Evolutionary conservation across 2,113 vertebrate genomes (phyloP).

Genomic region (Chloroceryle aenea): DNA sequence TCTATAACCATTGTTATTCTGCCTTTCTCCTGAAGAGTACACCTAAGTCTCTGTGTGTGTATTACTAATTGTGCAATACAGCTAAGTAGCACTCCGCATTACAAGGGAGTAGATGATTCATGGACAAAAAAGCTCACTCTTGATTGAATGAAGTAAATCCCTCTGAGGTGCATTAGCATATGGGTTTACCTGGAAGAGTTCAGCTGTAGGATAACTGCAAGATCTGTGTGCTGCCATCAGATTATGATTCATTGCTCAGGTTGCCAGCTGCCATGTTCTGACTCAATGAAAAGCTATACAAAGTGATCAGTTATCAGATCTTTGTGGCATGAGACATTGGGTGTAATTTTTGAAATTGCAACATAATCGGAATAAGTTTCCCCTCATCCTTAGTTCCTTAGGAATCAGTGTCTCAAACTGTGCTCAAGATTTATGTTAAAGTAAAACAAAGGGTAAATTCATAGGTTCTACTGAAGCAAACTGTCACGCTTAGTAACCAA

Average conservation of each 20-base stretch:
- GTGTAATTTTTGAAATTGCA: background rate
- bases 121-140: background rate
- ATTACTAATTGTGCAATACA: background rate
- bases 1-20: background rate
- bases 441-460: background rate
- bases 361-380: background rate
- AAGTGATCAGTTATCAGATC: background rate
- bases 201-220: background rate
- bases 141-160: background rate
- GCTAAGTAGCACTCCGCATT: background rate
- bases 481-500: rapidly evolving
- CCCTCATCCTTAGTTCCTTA: background rate
- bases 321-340: background rate
- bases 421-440: background rate
- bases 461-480: background rate
- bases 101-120: background rate
- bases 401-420: background rate
- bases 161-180: background rate
- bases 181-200: background rate
- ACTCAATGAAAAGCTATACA: background rate
- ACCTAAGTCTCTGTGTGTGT: background rate
- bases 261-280: background rate
- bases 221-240: background rate
- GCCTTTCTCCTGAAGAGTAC: background rate
- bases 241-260: background rate